Evolutionary conservation across 2,113 vertebrate species (phyloP), one percentile per base, ranked within the genome.

Genomic region (Coracopsis vasa): DNA sequence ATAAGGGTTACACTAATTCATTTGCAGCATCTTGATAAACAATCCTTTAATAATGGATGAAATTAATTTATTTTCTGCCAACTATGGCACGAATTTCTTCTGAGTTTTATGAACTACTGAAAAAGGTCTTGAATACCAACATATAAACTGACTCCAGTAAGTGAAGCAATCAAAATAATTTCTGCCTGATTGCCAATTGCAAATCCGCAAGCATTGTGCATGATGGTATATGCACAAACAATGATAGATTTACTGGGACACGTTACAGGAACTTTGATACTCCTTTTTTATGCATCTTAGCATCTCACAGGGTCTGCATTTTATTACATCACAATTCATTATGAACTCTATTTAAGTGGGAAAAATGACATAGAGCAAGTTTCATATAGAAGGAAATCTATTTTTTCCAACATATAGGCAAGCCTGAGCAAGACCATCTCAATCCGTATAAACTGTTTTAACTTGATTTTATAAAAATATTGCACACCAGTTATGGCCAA

Each of bases 1-100:
- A 95, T 95, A 97, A 97, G 85, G 44, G 87, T 96, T 95, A 95
- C 37, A 88, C 29, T 94, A 97, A 97, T 96, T 97, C 96, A 90
- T 86, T 62, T 81, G 47, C 69, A 94, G 24, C 65, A 96, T 95
- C 96, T 97, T 88, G 94, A 96, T 97, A 97, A 97, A 97, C 48
- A 95, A 64, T 93, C 93, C 91, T 89, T 87, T 93, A 88, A 85
- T 94, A 85, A 94, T 5, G 4, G 65, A 93, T 88, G 70, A 95
- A 87, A 86, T 47, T 56, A 97, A 95, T 86, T 96, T 94, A 94
- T 85, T 94, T 96, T 95, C 91, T 77, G 72, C 62, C 86, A 89
- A 79, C 21, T 42, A 20, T 6, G 7, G 42, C 16, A 45, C 80
- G 35, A 87, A 80, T 64, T 97, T 37, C 41, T 87, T 35, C 39